Evolutionary conservation across 2,797 vertebrate genomes (phyloP), one percentile per base, ranked within the genome.

Genomic region (Platyrinchus mystaceus): DNA sequence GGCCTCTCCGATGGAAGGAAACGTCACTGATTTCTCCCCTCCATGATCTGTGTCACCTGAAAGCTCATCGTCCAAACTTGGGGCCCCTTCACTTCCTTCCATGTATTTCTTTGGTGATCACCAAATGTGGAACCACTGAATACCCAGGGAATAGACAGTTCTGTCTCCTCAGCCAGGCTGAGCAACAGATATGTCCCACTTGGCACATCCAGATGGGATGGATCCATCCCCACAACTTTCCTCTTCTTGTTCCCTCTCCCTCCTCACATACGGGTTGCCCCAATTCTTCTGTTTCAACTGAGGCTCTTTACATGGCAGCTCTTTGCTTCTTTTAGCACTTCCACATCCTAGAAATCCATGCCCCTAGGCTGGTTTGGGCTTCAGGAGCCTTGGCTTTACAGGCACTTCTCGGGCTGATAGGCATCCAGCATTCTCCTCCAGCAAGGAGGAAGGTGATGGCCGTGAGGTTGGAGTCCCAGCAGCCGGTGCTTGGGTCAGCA

Each of bases 401-500:
- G 46, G 16, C 36, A 32, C 6, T 21, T 82, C 9, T 71, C 79
- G 23, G 20, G 22, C 10, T 78, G 44, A 39, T 22, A 26, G 62
- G 18, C 53, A 60, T 41, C n/a, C 49, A 55, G 64, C 12, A 11
- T 22, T 41, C 32, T 68, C 49, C 30, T 76, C 18, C 24, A 68
- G 41, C 43, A 75, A 84, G 32, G 26, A 84, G 26, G 22, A 82
- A n/a, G 23, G 37, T 46, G 37, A 43, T n/a, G 34, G 21, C 37
- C 7, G 2, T 21, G 41, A 80, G 21, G 22, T 64, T 75, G 34
- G 22, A 47, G 49, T 9, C 34, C 28, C 32, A 47, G 49, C 34
- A 82, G 32, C 1, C 0, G 5, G 24, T 14, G 19, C 10, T 41
- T 0, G 0, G 22, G 24, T 27, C 52, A 84, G 23, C 22, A 39